These are phyloP conservation scores for Chaetops frenatus DNA, from an alignment of 2,113 vertebrate genomes.

Conservation along the genomic window DNA sequence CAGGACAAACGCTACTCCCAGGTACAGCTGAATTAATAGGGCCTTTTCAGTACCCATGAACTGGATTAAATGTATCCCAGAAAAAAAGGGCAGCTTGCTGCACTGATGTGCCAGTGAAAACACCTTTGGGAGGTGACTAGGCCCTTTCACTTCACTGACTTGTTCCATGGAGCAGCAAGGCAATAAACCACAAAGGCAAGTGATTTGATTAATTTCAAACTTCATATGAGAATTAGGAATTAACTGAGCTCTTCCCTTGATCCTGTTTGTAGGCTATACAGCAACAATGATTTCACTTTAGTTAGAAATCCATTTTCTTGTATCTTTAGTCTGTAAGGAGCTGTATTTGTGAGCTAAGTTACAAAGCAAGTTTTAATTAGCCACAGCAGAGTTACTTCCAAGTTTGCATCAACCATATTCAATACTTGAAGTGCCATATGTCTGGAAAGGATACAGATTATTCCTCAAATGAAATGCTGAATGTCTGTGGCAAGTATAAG, in stretches of 20 bases:
- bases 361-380: slow-evolving; percentile 5
- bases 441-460: background rate
- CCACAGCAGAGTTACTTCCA: background rate
- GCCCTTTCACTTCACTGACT: background rate
- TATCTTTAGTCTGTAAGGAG: background rate
- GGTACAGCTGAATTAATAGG: background rate
- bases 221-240: background rate
- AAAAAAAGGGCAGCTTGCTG: background rate
- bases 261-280: background rate
- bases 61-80: fast-evolving
- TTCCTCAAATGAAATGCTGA: background rate
- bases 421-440: background rate
- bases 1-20: background rate
- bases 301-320: background rate
- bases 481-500: background rate
- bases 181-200: background rate
- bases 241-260: background rate
- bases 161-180: background rate
- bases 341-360: background rate
- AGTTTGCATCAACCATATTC: background rate
- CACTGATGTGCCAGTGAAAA: background rate
- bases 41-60: background rate
- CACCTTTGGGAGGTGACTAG: background rate
- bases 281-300: background rate
- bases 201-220: background rate